phyloP scores from a whole-genome alignment of 2,113 vertebrate species.

The Nansenia antarctica region DNA sequence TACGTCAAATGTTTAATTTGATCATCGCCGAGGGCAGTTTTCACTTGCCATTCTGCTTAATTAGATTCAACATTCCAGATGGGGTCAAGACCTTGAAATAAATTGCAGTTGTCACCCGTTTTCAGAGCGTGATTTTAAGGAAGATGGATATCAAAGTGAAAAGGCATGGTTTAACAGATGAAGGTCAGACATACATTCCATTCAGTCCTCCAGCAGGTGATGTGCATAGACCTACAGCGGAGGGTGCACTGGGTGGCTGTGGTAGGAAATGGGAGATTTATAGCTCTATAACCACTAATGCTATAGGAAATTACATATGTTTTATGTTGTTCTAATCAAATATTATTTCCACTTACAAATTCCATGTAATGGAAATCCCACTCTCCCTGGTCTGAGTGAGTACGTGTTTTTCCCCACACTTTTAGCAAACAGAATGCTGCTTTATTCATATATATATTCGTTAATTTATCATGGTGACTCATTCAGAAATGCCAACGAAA shows the following conservation, averaged over 20 bases:
- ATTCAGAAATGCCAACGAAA: no score
- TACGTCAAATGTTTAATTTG: slow-evolving; percentile 3
- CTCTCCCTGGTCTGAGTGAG: no score
- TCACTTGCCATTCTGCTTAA: not conserved
- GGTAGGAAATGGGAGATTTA: not conserved
- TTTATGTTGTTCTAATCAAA: slow-evolving; percentile 2
- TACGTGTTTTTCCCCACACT: no score
- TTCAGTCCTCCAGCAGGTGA: not conserved
- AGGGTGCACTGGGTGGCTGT: not conserved
- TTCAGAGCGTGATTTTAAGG: not conserved
- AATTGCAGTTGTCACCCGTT: not conserved
- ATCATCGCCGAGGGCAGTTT: not conserved
- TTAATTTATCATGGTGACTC: no score
- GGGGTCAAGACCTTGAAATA: slow-evolving; percentile 7
- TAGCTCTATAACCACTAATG: not conserved
- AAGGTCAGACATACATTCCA: slow-evolving; percentile 15
- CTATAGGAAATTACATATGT: not conserved
- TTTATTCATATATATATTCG: no score
- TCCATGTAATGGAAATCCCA: not conserved
- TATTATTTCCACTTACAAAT: not conserved
- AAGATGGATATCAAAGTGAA: not conserved
- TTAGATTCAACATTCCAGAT: not conserved
- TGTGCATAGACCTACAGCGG: not conserved
- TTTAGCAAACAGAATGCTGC: no score
- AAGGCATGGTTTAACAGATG: not conserved